Percentiles rank a stretch among this genome's conserved stretches.
These are phyloP conservation scores for Carcinoscorpius rotundicauda DNA, from an alignment of 1,140 invertebrate species.

Conservation along the genomic window DNA sequence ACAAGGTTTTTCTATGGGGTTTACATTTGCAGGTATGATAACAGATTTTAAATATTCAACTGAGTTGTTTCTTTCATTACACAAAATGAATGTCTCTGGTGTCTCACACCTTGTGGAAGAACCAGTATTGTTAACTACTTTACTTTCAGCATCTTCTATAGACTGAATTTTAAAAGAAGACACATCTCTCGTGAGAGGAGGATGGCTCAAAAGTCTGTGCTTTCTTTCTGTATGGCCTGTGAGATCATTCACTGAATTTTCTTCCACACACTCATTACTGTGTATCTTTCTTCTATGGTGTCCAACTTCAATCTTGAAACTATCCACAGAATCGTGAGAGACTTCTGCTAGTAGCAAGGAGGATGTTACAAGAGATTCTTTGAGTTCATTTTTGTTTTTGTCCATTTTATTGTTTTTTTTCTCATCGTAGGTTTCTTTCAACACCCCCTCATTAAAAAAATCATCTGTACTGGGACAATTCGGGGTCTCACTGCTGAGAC, in stretches of 20 bases:
- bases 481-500: slow-evolving; percentile 16
- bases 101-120: no score
- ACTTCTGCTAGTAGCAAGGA: neutral
- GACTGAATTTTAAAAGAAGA: no score
- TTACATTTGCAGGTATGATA: no score
- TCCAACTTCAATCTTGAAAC: neutral
- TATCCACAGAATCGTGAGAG: neutral
- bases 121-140: no score
- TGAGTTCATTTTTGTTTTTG: neutral
- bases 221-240: slow-evolving; percentile 17
- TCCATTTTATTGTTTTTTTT: neutral
- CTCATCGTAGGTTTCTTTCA: neutral
- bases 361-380: neutral
- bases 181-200: no score
- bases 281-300: neutral
- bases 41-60: no score
- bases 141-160: no score
- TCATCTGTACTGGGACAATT: slow-evolving; percentile 18
- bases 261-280: neutral
- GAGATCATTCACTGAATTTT: neutral
- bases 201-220: no score
- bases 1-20: no score
- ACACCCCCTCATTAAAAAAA: slow-evolving; percentile 7
- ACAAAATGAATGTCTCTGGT: no score
- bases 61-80: no score